Percentiles rank a stretch among this genome's conserved stretches.
Conservation (phyloP, 1,140 invertebrate genomes). For the Bradynema listronoti region DNA sequence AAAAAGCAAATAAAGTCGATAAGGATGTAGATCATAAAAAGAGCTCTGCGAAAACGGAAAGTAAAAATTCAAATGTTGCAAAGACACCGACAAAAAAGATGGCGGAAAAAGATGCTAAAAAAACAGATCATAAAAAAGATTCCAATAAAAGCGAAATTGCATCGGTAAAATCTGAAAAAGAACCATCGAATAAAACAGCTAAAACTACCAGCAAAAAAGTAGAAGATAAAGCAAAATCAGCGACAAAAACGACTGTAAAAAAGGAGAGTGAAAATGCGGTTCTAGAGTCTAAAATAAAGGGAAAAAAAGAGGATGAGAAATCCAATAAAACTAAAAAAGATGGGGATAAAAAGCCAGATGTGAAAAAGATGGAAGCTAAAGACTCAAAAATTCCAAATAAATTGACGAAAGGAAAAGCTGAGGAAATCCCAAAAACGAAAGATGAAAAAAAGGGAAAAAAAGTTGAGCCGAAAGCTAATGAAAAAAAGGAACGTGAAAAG, state of each 20-base stretch:
- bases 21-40: no score
- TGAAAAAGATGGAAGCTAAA: not conserved
- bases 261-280: not conserved
- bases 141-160: no score
- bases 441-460: constrained; percentile 12
- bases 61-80: constrained; percentile 4
- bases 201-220: no score
- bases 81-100: no score
- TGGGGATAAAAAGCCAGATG: constrained; percentile 13
- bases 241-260: not conserved
- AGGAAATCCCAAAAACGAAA: constrained; percentile 15
- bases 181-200: no score
- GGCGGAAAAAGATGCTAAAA: not conserved
- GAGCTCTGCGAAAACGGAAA: not conserved
- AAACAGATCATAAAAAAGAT: no score
- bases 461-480: constrained; percentile 5
- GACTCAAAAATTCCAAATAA: not conserved
- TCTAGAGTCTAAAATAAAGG: not conserved
- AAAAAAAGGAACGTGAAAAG: constrained; percentile 14
- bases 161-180: no score
- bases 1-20: not conserved
- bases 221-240: no score
- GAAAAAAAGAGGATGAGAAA: not conserved
- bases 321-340: not conserved
- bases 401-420: constrained; percentile 14